A percentile compares a stretch with the other conserved stretches of the same genome.
Evolutionary conservation across 2,797 vertebrate species (phyloP).

Genomic region (Rachycentron canadum): DNA sequence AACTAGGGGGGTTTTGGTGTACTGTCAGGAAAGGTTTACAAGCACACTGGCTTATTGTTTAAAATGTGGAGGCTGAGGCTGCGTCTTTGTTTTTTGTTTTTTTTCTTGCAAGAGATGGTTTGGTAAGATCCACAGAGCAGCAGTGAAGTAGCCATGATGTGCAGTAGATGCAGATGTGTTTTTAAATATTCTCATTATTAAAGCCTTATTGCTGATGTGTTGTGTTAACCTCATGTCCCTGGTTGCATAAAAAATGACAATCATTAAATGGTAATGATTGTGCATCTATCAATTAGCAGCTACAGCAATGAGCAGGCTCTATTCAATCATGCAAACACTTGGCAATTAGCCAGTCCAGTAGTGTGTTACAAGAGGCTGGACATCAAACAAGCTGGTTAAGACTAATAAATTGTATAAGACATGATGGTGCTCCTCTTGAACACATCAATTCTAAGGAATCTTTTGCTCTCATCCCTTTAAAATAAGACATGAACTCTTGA

Average conservation of each 20-base stretch:
- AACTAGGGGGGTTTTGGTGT: conserved; percentile 15
- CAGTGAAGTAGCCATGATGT: no score
- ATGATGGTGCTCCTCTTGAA: conserved; percentile 38
- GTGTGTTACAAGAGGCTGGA: conserved; percentile 39
- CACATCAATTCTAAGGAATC: conserved; percentile 45
- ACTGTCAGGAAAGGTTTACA: conserved; percentile 22
- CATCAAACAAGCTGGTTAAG: conserved; percentile 37
- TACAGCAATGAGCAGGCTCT: conserved; percentile 39
- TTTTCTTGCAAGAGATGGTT: background rate
- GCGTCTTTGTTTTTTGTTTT: conserved; percentile 20
- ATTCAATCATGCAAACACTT: conserved; percentile 31
- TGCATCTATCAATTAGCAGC: conserved; percentile 41
- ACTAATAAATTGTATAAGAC: conserved; percentile 46
- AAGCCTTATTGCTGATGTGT: conserved; percentile 24
- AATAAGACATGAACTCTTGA: conserved; percentile 47
- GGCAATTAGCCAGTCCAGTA: conserved; percentile 47
- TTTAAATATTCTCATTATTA: conserved; percentile 23
- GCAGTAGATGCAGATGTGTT: no score
- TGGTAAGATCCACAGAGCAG: background rate
- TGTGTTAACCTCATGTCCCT: background rate
- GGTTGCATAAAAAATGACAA: conserved; percentile 47
- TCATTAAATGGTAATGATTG: conserved; percentile 45
- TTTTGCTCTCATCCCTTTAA: conserved; percentile 19
- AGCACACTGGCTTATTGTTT: conserved; percentile 8
- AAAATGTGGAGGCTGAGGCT: background rate